These are phyloP conservation scores for Pyrrhosoma nymphula DNA, from an alignment of 2,888 invertebrate species.

Conservation along the genomic window DNA sequence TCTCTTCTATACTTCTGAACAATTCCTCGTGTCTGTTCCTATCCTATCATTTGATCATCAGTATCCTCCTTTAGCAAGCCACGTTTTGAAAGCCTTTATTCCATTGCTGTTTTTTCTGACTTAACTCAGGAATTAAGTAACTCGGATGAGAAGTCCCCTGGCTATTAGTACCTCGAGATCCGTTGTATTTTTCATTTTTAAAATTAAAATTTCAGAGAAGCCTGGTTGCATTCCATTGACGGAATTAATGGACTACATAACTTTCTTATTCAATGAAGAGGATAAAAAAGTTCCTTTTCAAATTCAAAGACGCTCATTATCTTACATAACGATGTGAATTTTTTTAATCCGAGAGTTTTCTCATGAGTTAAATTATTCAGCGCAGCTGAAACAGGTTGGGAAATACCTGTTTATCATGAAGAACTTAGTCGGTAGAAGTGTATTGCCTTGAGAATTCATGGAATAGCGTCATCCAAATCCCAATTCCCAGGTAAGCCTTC, in stretches of 20 bases:
- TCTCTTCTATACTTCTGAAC: too few species aligned
- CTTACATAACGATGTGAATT: neutral
- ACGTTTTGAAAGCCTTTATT: too few species aligned
- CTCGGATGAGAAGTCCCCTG: too few species aligned
- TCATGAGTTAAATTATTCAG: neutral
- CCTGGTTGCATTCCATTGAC: neutral
- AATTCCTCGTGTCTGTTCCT: too few species aligned
- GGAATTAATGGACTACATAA: neutral
- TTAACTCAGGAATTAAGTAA: too few species aligned
- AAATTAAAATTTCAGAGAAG: neutral
- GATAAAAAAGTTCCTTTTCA: neutral
- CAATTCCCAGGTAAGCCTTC: neutral
- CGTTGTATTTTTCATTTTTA: too few species aligned
- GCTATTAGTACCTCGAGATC: neutral
- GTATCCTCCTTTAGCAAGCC: too few species aligned
- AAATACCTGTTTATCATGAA: neutral
- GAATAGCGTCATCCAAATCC: neutral
- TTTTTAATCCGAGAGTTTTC: neutral
- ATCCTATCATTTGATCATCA: too few species aligned
- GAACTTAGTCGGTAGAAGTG: neutral
- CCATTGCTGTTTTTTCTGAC: too few species aligned
- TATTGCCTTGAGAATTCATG: neutral
- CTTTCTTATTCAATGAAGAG: neutral
- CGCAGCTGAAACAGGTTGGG: neutral
- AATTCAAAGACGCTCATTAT: too few species aligned